phyloP scores from a whole-genome alignment of 2,797 vertebrate genomes.

The Rhincodon typus region DNA sequence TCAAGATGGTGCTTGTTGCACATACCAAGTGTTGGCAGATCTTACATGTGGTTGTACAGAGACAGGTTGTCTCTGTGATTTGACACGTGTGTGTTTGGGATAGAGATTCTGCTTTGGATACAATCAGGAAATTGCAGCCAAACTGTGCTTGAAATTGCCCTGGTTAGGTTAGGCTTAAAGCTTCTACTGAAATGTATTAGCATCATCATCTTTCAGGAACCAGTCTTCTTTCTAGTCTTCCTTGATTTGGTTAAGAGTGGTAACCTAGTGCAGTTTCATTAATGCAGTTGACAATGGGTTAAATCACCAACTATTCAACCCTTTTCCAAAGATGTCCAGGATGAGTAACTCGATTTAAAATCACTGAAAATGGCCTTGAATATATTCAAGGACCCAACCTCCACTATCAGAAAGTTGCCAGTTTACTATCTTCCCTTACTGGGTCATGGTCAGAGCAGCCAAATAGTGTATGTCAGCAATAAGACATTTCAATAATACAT shows the following conservation, averaged over 20 bases:
- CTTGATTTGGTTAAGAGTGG: not conserved
- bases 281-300: not conserved
- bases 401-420: no score
- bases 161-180: not conserved
- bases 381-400: no score
- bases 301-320: not conserved
- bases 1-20: not conserved
- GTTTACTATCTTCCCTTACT: no score
- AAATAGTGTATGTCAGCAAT: no score
- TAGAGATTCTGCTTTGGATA: not conserved
- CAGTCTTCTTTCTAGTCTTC: not conserved
- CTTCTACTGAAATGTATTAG: not conserved
- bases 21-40: not conserved
- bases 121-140: not conserved
- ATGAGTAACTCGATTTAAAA: no score
- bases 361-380: no score
- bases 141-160: not conserved
- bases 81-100: not conserved
- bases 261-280: not conserved
- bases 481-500: no score
- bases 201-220: not conserved
- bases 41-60: not conserved
- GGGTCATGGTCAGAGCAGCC: no score
- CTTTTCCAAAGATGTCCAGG: no score
- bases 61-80: not conserved